Evolutionary conservation across 2,113 vertebrate genomes (phyloP).

Genomic region (Pseudorhombus dupliciocellatus): DNA sequence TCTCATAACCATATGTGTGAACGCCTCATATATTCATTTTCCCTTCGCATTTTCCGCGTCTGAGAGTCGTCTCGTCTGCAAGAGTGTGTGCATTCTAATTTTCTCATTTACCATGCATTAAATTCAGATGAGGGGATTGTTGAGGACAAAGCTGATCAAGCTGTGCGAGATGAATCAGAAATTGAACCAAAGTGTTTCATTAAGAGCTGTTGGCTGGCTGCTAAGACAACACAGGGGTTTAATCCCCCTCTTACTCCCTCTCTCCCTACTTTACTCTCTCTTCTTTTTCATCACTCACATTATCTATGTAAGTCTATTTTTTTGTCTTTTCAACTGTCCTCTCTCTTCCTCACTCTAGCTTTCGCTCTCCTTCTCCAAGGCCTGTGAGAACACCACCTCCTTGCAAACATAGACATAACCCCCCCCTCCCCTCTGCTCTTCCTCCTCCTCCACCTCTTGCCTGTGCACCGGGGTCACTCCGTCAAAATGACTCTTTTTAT

Average conservation of each 20-base stretch:
- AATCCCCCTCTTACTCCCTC: constrained; percentile 18
- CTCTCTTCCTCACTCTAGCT: background rate
- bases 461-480: constrained; percentile 85
- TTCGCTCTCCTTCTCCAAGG: constrained; percentile 18
- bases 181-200: constrained; percentile 74
- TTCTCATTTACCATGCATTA: constrained; percentile 56
- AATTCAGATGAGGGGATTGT: constrained; percentile 50
- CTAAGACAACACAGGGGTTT: constrained; percentile 46
- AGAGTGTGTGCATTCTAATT: constrained; percentile 33
- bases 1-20: constrained; percentile 50
- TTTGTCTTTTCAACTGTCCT: background rate
- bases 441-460: constrained; percentile 58
- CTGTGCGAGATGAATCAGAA: constrained; percentile 58
- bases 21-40: constrained; percentile 15
- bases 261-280: constrained; percentile 5
- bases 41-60: constrained; percentile 32
- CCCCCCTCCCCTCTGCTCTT: constrained; percentile 10
- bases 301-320: constrained; percentile 6
- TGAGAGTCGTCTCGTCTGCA: constrained; percentile 21
- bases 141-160: constrained; percentile 56
- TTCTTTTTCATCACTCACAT: constrained; percentile 2
- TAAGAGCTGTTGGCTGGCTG: constrained; percentile 65
- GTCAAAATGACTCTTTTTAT: constrained; percentile 99
- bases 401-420: constrained; percentile 92
- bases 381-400: constrained; percentile 71